Percentiles rank a stretch among this genome's conserved stretches.
Conservation (phyloP, 2,113 vertebrate species). For the Nothocercus nigrocapillus region DNA sequence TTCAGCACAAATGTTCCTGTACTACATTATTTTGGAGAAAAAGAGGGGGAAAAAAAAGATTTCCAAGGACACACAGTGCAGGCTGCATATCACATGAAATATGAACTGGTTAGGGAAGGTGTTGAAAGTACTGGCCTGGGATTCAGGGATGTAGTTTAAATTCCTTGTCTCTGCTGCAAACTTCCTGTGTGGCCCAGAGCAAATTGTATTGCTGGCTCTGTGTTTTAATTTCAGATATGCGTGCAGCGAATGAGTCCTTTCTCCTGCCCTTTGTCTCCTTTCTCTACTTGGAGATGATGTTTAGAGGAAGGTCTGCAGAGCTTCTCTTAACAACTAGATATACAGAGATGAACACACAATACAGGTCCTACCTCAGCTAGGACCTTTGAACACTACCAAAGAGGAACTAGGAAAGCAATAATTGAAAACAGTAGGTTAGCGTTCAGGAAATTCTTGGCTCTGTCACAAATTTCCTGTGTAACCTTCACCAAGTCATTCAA, state of each 20-base stretch:
- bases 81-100: constrained; percentile 21
- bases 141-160: background rate
- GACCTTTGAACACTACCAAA: background rate
- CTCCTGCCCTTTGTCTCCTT: constrained; percentile 15
- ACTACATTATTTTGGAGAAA: constrained; percentile 33
- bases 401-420: background rate
- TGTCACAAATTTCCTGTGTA: constrained; percentile 35
- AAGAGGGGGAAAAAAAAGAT: background rate
- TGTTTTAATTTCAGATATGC: constrained; percentile 22
- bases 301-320: background rate
- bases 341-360: background rate
- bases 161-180: constrained; percentile 23
- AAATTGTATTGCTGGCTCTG: background rate
- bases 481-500: constrained; percentile 24
- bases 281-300: background rate
- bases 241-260: constrained; percentile 28
- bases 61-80: background rate
- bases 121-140: background rate
- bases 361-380: background rate
- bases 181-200: constrained; percentile 63
- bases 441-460: constrained; percentile 52
- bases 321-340: background rate
- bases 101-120: constrained; percentile 18
- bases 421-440: constrained; percentile 21
- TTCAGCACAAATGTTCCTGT: constrained; percentile 16